Evolutionary conservation across 2,888 invertebrate genomes (phyloP).

Genomic region (Drosophila aldrichi): DNA sequence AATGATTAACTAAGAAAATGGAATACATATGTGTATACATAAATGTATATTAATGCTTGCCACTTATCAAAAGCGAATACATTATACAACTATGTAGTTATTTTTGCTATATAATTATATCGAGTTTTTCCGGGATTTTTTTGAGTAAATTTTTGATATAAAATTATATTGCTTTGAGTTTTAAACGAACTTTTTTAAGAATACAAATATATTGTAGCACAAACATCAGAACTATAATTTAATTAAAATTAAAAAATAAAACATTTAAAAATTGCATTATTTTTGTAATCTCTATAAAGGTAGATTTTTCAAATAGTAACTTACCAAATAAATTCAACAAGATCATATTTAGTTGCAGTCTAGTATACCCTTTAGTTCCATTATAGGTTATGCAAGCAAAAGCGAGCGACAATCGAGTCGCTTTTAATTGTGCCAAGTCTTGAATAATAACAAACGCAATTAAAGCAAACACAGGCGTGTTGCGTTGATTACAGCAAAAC

Average conservation of each 20-base stretch:
- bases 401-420: not conserved
- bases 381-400: not conserved
- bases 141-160: too few species aligned
- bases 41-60: too few species aligned
- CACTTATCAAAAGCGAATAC: not conserved
- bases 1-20: not conserved
- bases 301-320: too few species aligned
- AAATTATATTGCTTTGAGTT: too few species aligned
- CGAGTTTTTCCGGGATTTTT: not conserved
- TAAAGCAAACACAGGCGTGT: slow-evolving; percentile 5
- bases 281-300: too few species aligned
- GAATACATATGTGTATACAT: too few species aligned
- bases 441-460: slow-evolving; percentile 5
- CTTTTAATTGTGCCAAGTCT: slow-evolving; percentile 20
- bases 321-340: not conserved
- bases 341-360: not conserved
- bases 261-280: too few species aligned
- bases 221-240: too few species aligned
- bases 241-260: too few species aligned
- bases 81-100: not conserved
- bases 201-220: too few species aligned
- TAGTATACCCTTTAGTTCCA: slow-evolving; percentile 1
- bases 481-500: slow-evolving; percentile 6
- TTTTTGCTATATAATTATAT: not conserved
- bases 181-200: too few species aligned